Conservation (phyloP, 1,140 invertebrate genomes). For the Mycetomoellerius zeteki region DNA sequence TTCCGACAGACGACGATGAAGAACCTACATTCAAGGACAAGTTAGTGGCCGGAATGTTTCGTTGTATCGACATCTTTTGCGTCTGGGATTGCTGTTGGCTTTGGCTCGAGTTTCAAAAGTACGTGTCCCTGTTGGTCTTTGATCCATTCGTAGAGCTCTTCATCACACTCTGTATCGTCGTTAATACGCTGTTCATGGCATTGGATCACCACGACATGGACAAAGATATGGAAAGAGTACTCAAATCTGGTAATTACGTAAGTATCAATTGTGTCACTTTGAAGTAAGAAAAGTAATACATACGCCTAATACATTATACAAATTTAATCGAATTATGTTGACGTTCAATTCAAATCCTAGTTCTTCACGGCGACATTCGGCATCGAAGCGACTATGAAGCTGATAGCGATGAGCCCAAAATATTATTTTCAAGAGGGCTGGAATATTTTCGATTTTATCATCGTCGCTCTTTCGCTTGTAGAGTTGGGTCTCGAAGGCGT, state of each 20-base stretch:
- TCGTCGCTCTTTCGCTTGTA: conserved; percentile 97
- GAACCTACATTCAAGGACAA: conserved; percentile 96
- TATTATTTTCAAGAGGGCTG: conserved; percentile 99
- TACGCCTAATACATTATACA: neutral
- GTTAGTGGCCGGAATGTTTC: conserved; percentile 91
- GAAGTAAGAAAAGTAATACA: too few species aligned
- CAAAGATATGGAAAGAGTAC: conserved; percentile 93
- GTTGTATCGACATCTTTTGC: conserved; percentile 96
- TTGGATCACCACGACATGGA: conserved; percentile 98
- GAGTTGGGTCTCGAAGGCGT: conserved; percentile 97
- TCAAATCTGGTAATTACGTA: conserved; percentile 98
- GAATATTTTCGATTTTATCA: conserved; percentile 99
- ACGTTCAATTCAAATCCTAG: conserved; percentile 88
- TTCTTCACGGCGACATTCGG: conserved; percentile 99
- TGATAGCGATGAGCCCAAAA: conserved; percentile 98
- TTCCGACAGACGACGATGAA: conserved; percentile 96
- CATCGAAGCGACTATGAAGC: conserved; percentile 98
- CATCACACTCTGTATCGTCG: conserved; percentile 99
- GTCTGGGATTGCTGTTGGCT: conserved; percentile 98
- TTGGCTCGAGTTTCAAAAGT: conserved; percentile 96
- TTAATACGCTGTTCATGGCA: conserved; percentile 99
- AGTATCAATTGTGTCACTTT: conserved; percentile 85
- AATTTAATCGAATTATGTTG: neutral
- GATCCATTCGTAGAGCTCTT: conserved; percentile 99
- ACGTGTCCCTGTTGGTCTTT: conserved; percentile 96